A percentile compares a stretch with the other conserved stretches of the same genome.
Conservation (phyloP, 2,113 vertebrate genomes). For the Siniperca knerii region DNA sequence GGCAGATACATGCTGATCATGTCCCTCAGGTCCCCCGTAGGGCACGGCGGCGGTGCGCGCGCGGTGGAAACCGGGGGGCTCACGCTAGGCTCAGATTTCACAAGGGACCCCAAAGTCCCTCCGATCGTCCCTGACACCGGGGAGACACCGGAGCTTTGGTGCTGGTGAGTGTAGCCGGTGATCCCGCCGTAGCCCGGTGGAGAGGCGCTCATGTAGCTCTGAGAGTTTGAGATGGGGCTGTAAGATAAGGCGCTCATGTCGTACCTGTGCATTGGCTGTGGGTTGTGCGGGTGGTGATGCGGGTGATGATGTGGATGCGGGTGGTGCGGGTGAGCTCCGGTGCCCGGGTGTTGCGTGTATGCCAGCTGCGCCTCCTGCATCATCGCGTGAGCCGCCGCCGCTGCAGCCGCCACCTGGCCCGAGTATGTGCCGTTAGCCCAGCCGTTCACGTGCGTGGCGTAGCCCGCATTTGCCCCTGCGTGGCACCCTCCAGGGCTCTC, state of each 20-base stretch:
- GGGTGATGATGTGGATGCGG: slow-evolving; percentile 82
- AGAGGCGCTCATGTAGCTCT: slow-evolving; percentile 95
- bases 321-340: slow-evolving; percentile 88
- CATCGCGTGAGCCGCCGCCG: slow-evolving; percentile 93
- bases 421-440: slow-evolving; percentile 96
- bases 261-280: slow-evolving; percentile 93
- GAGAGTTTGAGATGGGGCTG: slow-evolving; percentile 95
- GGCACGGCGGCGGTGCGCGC: slow-evolving; percentile 88
- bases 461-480: slow-evolving; percentile 84
- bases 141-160: slow-evolving; percentile 88
- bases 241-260: slow-evolving; percentile 95
- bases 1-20: slow-evolving; percentile 99
- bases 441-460: slow-evolving; percentile 95
- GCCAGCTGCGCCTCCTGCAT: slow-evolving; percentile 98
- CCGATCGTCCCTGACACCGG: slow-evolving; percentile 89
- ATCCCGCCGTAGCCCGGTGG: slow-evolving; percentile 93
- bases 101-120: slow-evolving; percentile 90
- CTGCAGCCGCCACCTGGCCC: slow-evolving; percentile 92
- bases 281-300: slow-evolving; percentile 88
- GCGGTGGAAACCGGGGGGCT: slow-evolving; percentile 91
- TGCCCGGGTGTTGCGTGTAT: slow-evolving; percentile 93
- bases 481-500: slow-evolving; percentile 92
- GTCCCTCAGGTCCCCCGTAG: slow-evolving; percentile 95
- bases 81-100: slow-evolving; percentile 95
- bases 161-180: slow-evolving; percentile 88